Conservation (phyloP, 2,888 invertebrate species). For the Napeogenes sylphis region DNA sequence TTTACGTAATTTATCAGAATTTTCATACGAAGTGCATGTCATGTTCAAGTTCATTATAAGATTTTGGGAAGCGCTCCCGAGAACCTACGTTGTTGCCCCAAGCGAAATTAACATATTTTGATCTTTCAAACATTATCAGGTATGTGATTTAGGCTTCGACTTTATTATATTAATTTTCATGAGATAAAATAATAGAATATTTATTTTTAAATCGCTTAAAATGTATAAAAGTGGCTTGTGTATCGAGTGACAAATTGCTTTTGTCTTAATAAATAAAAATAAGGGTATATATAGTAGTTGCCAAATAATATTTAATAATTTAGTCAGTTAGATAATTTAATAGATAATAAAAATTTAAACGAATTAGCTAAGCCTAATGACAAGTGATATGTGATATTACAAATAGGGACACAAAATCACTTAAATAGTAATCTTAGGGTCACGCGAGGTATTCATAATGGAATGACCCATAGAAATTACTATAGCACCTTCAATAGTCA, state of each 20-base stretch:
- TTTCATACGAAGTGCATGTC: constrained; percentile 67
- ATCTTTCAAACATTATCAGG: constrained; percentile 15
- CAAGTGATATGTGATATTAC: constrained; percentile 17
- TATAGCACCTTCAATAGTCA: constrained; percentile 17
- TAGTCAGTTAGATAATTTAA: too few species aligned
- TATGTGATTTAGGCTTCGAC: constrained; percentile 1
- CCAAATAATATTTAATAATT: too few species aligned
- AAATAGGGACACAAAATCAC: constrained; percentile 23
- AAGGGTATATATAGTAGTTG: too few species aligned
- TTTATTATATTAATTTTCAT: neutral
- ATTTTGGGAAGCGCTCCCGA: constrained; percentile 54
- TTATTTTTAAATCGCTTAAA: neutral
- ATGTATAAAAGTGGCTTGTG: too few species aligned
- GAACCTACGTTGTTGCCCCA: constrained; percentile 47
- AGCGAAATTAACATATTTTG: constrained; percentile 36
- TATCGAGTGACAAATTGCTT: too few species aligned
- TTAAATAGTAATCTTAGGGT: constrained; percentile 27
- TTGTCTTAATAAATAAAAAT: too few species aligned
- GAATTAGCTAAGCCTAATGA: neutral
- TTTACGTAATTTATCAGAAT: constrained; percentile 71
- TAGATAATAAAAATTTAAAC: too few species aligned
- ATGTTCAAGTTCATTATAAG: constrained; percentile 54
- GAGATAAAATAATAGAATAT: neutral
- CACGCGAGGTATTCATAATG: constrained; percentile 30
- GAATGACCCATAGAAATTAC: constrained; percentile 21